Evolutionary conservation across 2,113 vertebrate genomes (phyloP), one percentile per base, ranked within the genome.

Genomic region (Centropristis striata): DNA sequence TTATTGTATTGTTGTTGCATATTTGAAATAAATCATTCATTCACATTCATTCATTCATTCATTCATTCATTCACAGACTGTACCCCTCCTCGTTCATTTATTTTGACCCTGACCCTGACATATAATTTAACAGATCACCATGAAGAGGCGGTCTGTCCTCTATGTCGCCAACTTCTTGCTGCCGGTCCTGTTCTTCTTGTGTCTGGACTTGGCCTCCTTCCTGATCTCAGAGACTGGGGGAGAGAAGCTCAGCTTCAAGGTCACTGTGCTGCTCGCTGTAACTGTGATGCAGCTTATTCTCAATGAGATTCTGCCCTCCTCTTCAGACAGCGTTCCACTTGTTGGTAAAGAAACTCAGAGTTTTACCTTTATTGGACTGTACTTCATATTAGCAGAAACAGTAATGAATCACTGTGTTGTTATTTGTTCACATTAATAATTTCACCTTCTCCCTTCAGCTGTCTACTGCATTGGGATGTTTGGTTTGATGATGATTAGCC

Each of bases 141-240:
- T 96, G 81, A 75, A 90, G 71, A 92, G 96, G 58, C 82, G 90
- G 27, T 89, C 95, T 2, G 69, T 86, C 10, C 90, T 96, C 37
- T 95, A 96, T 5, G 37, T 95, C 1, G 64, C 94, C 60, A 96
- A 95, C 90, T 93, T 96, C 85, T 88, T 96, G 60, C 53, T 96
- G 21, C 96, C 96, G 0, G 75, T 95, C 0, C 80, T 95, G 0
- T 92, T 93, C 71, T 92, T 97, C 69, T 81, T 96, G 12, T 46
- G 87, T 59, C 85, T 96, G 91, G 96, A 96, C 42, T 75, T 96
- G 83, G 82, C 92, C 15, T 95, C 96, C 65, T 51, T 96, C 82
- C 88, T 95, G 2, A 94, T 96, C 54, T 90, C 95, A 27, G 94
- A 94, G 58, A 71, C 50, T 2, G 86, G 92, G 0, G 92, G 94